Evolutionary conservation across 2,888 invertebrate genomes (phyloP).

Genomic region (Drosophila monieri): DNA sequence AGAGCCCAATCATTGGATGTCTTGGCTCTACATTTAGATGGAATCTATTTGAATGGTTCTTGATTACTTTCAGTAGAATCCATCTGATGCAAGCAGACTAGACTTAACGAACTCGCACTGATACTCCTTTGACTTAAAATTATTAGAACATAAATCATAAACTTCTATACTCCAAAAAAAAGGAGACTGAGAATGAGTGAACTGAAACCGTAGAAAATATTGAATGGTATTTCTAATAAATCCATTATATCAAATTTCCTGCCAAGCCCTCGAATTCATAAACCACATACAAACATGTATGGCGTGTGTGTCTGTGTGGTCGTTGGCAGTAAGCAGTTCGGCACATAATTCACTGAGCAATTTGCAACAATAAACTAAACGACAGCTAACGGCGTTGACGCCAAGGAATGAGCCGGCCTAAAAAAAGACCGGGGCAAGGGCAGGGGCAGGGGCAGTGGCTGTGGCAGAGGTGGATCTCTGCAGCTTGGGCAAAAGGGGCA

Average conservation of each 20-base stretch:
- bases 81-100: not conserved
- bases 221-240: slow-evolving; percentile 62
- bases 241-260: slow-evolving; percentile 67
- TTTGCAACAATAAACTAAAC: slow-evolving; percentile 77
- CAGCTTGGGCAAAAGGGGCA: slow-evolving; percentile 26
- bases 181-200: slow-evolving; percentile 20
- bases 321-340: slow-evolving; percentile 75
- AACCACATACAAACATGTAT: slow-evolving; percentile 14
- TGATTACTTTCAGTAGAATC: not conserved
- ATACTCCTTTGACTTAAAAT: no score
- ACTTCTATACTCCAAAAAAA: slow-evolving; percentile 1
- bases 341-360: slow-evolving; percentile 75
- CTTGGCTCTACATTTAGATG: slow-evolving; percentile 5
- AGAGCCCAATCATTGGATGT: slow-evolving; percentile 28
- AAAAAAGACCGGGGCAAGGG: slow-evolving; percentile 32
- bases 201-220: slow-evolving; percentile 37
- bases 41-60: slow-evolving; percentile 13
- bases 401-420: slow-evolving; percentile 64
- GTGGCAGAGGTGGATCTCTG: slow-evolving; percentile 22
- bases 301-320: slow-evolving; percentile 37
- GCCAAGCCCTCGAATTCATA: slow-evolving; percentile 52
- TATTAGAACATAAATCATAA: slow-evolving; percentile 10
- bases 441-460: slow-evolving; percentile 10
- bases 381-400: slow-evolving; percentile 77
- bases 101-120: not conserved